phyloP scores from a whole-genome alignment of 1,140 invertebrate genomes.

The Drosophila parvula region DNA sequence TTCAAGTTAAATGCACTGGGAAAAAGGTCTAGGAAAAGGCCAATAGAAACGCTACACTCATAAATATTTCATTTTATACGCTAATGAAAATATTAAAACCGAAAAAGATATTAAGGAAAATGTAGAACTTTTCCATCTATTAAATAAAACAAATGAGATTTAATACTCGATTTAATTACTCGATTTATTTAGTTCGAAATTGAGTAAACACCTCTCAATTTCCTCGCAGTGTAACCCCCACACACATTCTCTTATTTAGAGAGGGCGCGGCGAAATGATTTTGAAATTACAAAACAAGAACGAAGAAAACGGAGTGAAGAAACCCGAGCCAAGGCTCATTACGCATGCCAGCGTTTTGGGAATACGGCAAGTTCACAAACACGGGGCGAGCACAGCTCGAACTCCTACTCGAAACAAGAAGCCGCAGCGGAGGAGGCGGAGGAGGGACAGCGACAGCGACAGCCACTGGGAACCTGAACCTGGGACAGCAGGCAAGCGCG shows the following conservation, averaged over 20 bases:
- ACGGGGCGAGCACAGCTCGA: not conserved
- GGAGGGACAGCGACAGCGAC: too few relatives aligned
- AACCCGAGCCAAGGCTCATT: slow-evolving; percentile 60
- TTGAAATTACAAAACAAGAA: slow-evolving; percentile 75
- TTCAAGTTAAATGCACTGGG: slow-evolving; percentile 19
- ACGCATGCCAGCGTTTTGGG: slow-evolving; percentile 74
- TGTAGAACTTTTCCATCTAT: too few relatives aligned
- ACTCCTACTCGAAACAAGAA: not conserved
- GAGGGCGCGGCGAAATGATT: slow-evolving; percentile 60
- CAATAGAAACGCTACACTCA: too few relatives aligned
- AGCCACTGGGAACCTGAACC: not conserved
- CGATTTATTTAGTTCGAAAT: not conserved
- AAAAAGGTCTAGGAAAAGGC: not conserved
- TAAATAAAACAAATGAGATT: too few relatives aligned
- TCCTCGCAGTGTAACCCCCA: slow-evolving; percentile 2
- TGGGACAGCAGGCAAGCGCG: not conserved
- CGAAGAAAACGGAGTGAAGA: slow-evolving; percentile 33
- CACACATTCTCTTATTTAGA: slow-evolving; percentile 34
- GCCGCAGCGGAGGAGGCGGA: not conserved
- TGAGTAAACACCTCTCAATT: too few relatives aligned
- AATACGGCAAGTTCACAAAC: slow-evolving; percentile 54
- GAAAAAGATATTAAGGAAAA: too few relatives aligned
- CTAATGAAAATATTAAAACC: too few relatives aligned
- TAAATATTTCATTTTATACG: too few relatives aligned
- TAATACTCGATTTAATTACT: not conserved